Base-by-base conservation (phyloP, 2,797 vertebrate species). In the Lacerta viridis region DNA sequence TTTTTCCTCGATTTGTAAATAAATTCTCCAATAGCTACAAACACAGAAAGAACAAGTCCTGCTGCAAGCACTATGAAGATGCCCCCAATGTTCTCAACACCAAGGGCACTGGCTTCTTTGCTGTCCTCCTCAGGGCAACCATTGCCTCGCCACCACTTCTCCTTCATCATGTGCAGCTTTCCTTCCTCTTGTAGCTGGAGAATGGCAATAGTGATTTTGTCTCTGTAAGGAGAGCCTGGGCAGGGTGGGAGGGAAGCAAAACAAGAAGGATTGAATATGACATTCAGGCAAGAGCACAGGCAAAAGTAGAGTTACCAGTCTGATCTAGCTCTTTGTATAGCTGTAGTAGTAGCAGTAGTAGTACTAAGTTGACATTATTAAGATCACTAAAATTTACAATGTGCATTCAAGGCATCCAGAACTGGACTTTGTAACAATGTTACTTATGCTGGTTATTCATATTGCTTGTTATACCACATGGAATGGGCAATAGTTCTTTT, bases 101-200 rank as follows among this genome's bases (percentile, higher is more conserved):
- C 99, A 0, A 99, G 95, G 77, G 99, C 99, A 7, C 99, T 99
- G 94, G 99, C 99, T 93, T 99, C 99, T 90, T 99, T 99, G 96
- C 97, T 99, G 94, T 99, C 99, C 93, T 99, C 99, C 95, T 99
- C 98, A 0, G 99, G 99, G 91, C 99, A 99, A 77, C 99, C 99
- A 0, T 99, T 99, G 2, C 99, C 99, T 64, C 99, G 89, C 99
- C 99, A 99, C 99, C 99, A 99, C 92, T 99, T 99, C 95, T 99
- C 99, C 95, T 99, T 99, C 99, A 99, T 99, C 98, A 99, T 98
- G 95, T 99, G 99, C 83, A 99, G 96, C 93, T 99, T 99, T 7
- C 99, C 99, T 90, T 99, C 99, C 88, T 99, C 99, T 96, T 99
- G 99, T 59, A 99, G 97, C 95, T 99, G 99, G 88, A 99, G 96